Conservation (phyloP, 2,888 invertebrate genomes). For the Siphonodentalium dalli region DNA sequence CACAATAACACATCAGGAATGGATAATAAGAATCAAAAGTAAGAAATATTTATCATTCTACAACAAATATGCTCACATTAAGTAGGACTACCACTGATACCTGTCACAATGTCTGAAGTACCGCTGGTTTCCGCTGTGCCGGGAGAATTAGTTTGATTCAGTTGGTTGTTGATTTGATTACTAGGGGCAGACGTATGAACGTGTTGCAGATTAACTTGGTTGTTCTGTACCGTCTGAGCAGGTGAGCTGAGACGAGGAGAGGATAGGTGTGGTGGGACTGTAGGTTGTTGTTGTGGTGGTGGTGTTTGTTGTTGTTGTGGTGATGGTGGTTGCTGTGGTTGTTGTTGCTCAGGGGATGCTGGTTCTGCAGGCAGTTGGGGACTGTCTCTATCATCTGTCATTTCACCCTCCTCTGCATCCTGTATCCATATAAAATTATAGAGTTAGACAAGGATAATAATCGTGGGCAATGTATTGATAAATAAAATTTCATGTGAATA, state of each 20-base stretch:
- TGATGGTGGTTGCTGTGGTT: slow-evolving; percentile 36
- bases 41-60: too few species aligned
- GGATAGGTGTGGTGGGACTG: slow-evolving; percentile 12
- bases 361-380: slow-evolving; percentile 50
- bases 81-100: too few species aligned
- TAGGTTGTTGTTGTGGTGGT: slow-evolving; percentile 23
- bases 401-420: slow-evolving; percentile 47
- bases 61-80: too few species aligned
- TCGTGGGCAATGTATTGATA: too few species aligned
- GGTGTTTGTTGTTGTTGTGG: slow-evolving; percentile 32
- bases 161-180: slow-evolving; percentile 52
- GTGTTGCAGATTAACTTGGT: slow-evolving; percentile 40
- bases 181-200: slow-evolving; percentile 33
- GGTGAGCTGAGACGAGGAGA: slow-evolving; percentile 1
- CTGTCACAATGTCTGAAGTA: too few species aligned
- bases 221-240: slow-evolving; percentile 40
- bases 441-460: too few species aligned
- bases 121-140: too few species aligned
- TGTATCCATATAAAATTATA: too few species aligned
- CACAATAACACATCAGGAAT: too few species aligned
- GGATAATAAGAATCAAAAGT: too few species aligned
- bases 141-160: too few species aligned
- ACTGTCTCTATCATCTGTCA: slow-evolving; percentile 48
- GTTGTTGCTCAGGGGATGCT: slow-evolving; percentile 50
- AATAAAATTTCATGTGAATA: too few species aligned